These are phyloP conservation scores for Equus quagga DNA, from an alignment of 2,113 vertebrate genomes.

Conservation along the genomic window DNA sequence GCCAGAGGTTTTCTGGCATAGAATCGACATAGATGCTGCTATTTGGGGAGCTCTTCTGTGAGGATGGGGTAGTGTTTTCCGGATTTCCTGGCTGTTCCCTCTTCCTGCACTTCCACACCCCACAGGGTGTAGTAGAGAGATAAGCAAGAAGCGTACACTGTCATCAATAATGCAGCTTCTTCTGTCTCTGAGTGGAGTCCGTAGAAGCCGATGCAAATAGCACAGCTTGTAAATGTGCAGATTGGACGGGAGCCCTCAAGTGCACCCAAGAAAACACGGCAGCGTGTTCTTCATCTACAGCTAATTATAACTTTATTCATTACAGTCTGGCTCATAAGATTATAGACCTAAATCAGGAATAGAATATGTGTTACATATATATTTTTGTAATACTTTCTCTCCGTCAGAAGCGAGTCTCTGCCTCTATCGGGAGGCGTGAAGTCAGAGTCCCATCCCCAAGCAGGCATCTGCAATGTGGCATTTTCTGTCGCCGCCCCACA, in stretches of 20 bases:
- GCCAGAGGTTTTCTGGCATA: slow-evolving; percentile 68
- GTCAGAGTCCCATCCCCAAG: slow-evolving; percentile 82
- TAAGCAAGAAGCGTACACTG: slow-evolving; percentile 67
- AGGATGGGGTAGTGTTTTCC: slow-evolving; percentile 77
- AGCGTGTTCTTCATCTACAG: slow-evolving; percentile 81
- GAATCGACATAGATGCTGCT: slow-evolving; percentile 64
- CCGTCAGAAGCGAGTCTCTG: slow-evolving; percentile 84
- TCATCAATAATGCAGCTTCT: slow-evolving; percentile 79
- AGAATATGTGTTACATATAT: slow-evolving; percentile 86
- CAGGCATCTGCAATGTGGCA: slow-evolving; percentile 82
- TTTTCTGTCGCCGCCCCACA: slow-evolving; percentile 81
- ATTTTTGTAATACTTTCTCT: slow-evolving; percentile 86
- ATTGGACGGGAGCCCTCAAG: slow-evolving; percentile 83
- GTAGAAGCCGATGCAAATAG: slow-evolving; percentile 81
- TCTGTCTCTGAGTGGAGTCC: slow-evolving; percentile 81
- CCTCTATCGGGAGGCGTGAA: slow-evolving; percentile 79
- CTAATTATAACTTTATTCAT: slow-evolving; percentile 87
- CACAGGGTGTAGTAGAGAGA: slow-evolving; percentile 66
- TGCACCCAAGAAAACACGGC: slow-evolving; percentile 84
- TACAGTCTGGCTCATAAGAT: slow-evolving; percentile 86
- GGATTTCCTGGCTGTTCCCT: slow-evolving; percentile 80
- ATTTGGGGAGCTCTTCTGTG: slow-evolving; percentile 72
- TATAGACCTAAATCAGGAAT: slow-evolving; percentile 85
- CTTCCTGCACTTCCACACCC: slow-evolving; percentile 66
- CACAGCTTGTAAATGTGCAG: slow-evolving; percentile 85